These are phyloP conservation scores for Vidua chalybeata DNA, from an alignment of 2,113 vertebrate genomes.

Conservation along the genomic window DNA sequence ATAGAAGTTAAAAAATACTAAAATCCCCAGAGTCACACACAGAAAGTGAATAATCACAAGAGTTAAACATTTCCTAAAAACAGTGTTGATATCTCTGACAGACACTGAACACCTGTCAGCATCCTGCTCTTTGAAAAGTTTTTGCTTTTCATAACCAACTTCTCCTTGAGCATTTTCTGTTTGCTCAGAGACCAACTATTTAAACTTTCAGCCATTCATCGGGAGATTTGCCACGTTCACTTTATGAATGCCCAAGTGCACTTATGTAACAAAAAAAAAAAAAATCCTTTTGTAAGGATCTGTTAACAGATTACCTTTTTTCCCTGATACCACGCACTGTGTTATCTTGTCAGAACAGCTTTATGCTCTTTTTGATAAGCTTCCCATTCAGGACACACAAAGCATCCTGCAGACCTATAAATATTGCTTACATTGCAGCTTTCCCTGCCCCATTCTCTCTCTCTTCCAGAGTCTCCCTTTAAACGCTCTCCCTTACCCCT, in stretches of 20 bases:
- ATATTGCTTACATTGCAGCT: background rate
- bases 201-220: background rate
- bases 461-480: background rate
- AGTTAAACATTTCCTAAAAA: background rate
- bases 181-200: background rate
- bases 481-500: background rate
- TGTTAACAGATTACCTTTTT: background rate
- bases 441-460: background rate
- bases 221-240: background rate
- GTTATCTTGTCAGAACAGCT: slow-evolving; percentile 6
- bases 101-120: background rate
- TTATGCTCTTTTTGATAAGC: background rate
- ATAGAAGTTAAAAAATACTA: background rate
- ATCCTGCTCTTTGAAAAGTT: background rate
- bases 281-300: background rate
- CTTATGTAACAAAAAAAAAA: background rate
- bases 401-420: background rate
- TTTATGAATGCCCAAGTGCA: background rate
- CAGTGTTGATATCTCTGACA: background rate
- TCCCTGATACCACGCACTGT: background rate
- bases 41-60: background rate
- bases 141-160: background rate
- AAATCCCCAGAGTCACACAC: background rate
- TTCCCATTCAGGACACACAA: background rate
- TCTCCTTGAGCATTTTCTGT: background rate